Conservation (phyloP, 2,113 vertebrate species). For the Bujurquina vittata region DNA sequence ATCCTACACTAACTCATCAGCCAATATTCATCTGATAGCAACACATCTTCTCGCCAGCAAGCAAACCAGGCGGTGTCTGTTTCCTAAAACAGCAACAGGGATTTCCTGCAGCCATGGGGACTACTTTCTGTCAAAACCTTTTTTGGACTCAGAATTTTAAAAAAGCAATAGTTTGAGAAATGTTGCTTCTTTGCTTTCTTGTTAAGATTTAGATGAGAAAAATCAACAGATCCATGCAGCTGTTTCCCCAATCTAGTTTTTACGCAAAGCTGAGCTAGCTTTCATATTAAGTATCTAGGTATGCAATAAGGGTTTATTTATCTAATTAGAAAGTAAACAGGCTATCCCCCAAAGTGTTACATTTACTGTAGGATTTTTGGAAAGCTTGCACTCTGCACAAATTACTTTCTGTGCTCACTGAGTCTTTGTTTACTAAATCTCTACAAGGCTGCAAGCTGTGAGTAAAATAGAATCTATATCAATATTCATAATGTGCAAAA, state of each 20-base stretch:
- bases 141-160: neutral
- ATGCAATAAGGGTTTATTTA: neutral
- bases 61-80: neutral
- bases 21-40: neutral
- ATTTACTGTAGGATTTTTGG: neutral
- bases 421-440: neutral
- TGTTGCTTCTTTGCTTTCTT: neutral
- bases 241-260: neutral
- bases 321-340: constrained; percentile 1
- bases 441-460: neutral
- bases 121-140: neutral
- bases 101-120: neutral
- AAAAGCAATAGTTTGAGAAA: neutral
- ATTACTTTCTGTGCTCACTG: neutral
- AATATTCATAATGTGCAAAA: neutral
- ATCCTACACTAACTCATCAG: neutral
- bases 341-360: neutral
- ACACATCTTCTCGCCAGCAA: neutral
- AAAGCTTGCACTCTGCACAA: constrained; percentile 8
- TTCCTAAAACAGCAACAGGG: neutral
- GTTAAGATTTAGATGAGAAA: neutral
- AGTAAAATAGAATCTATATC: neutral
- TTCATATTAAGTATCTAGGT: neutral
- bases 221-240: neutral
- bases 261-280: neutral